Evolutionary conservation across 1,140 invertebrate species (phyloP).

Genomic region (Drosophila aff.): DNA sequence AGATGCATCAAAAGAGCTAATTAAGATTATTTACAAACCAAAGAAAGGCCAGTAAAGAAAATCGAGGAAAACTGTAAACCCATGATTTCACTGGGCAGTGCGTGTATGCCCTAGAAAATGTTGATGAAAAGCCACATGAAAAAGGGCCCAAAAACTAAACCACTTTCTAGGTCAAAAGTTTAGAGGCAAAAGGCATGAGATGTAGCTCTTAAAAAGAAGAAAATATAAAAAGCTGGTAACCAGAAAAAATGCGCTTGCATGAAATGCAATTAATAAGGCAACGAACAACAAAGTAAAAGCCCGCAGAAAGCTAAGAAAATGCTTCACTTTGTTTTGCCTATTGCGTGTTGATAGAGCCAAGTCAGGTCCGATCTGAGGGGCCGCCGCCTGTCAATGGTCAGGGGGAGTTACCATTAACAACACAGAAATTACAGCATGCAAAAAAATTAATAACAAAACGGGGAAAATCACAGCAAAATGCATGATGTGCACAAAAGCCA

Average conservation of each 20-base stretch:
- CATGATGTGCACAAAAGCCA: slow-evolving; percentile 11
- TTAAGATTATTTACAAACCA: slow-evolving; percentile 31
- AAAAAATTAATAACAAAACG: slow-evolving; percentile 30
- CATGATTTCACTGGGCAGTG: slow-evolving; percentile 44
- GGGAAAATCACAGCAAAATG: slow-evolving; percentile 23
- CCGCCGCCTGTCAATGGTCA: slow-evolving; percentile 50
- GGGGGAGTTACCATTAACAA: slow-evolving; percentile 43
- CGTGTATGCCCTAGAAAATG: slow-evolving; percentile 17
- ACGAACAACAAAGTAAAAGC: slow-evolving; percentile 56
- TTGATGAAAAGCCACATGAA: slow-evolving; percentile 47
- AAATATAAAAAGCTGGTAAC: slow-evolving; percentile 16
- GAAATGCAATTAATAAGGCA: slow-evolving; percentile 69
- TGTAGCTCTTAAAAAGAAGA: slow-evolving; percentile 53
- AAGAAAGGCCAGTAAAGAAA: slow-evolving; percentile 33
- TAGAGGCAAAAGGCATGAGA: slow-evolving; percentile 59
- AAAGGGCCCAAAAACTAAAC: slow-evolving; percentile 61
- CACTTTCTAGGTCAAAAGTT: slow-evolving; percentile 82
- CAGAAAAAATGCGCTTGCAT: slow-evolving; percentile 46
- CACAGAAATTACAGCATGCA: slow-evolving; percentile 52
- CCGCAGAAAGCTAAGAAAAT: slow-evolving; percentile 34
- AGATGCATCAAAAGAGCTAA: slow-evolving; percentile 7
- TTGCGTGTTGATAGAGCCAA: slow-evolving; percentile 36
- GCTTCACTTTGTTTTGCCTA: slow-evolving; percentile 13
- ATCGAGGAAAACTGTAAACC: slow-evolving; percentile 44
- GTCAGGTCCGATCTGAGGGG: slow-evolving; percentile 22